Base-by-base conservation (phyloP, 37 sponge, comb jelly and placozoan species). In the Chondrosia reniformis region DNA sequence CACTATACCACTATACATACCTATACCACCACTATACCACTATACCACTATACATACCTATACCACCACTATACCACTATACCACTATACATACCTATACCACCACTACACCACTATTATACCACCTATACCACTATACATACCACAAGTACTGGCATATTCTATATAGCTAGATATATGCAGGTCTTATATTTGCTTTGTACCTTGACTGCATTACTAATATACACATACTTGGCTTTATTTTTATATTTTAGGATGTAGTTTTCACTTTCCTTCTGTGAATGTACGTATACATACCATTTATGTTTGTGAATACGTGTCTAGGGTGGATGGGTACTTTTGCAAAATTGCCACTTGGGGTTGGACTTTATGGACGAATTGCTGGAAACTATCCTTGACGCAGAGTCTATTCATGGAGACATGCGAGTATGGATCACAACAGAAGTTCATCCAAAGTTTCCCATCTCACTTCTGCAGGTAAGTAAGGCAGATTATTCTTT, bases 261-360 rank as follows among this genome's bases (percentile, higher is more conserved):
- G n/a, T n/a, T n/a, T n/a, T n/a, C n/a, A n/a, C n/a, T n/a, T n/a
- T n/a, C n/a, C n/a, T n/a, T n/a, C n/a, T n/a, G n/a, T n/a, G n/a
- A n/a, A n/a, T 49, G 15, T 49, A 19, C 15, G 52, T 49, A 49
- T 49, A 49, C 10, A 19, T 15, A 49, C 52, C 10, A 49, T 49
- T 49, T 15, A 49, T 10, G 10, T 32, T 12, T 64, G 66, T 10
- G 2, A 33, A 28, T 33, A 33, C 66, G 8, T 64, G 34, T 12
- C 4, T 37, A 97, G 85, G 97, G 97, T 43, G 94, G 90, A 8
- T 97, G 97, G 97, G 79, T 94, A 59, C 73, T 97, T 64, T 86
- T 97, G 28, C 97, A 97, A 65, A 97, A 97, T 84, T 97, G 97
- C 65, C 97, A 97, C 54, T 76, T 97, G 54, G 92, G 97, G 2